Evolutionary conservation across 2,888 invertebrate genomes (phyloP), one percentile per base, ranked within the genome.

Genomic region (Caprella mutica): DNA sequence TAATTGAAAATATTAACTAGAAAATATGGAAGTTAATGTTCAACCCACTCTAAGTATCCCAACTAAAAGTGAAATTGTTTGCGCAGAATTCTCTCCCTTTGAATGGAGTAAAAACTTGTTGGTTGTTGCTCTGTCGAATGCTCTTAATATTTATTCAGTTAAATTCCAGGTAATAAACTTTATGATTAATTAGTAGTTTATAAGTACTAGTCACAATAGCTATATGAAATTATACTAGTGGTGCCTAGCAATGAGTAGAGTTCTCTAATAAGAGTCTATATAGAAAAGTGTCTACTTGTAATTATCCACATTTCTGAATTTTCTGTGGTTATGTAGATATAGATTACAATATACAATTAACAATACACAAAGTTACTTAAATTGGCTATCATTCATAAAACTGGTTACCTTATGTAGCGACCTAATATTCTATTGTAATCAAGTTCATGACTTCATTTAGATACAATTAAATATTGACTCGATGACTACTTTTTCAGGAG

Each of bases 81-180:
- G 48, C 19, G 57, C 60, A 3, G 57, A 64, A 50, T 64, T 64
- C 46, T 64, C 63, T 23, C 63, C 63, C 6, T 64, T 46, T 56
- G 63, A 64, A 43, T 64, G 63, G 63, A 59, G 59, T n/a, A 50
- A 51, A 8, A 38, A 40, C 14, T 42, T 64, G 19, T 52, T 64
- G 23, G 63, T 60, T 24, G 60, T 64, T n/a, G 63, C 56, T 26
- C 51, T 60, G 19, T 50, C 63, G 3, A 39, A 56, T 5, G 59
- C 63, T 33, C 50, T 64, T 17, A 59, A 56, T 26, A 56, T 64
- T 14, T 64, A 60, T 43, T 57, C 57, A 1, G 26, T 64, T 0
- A 57, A 59, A 12, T 33, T 60, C 9, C 55, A 64, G 63, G 63
- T 57, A 52, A 33, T 3, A 12, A 3, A 21, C 3, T n/a, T 4